Evolutionary conservation across 2,888 invertebrate species (phyloP).

Genomic region (Craniophora ligustri): DNA sequence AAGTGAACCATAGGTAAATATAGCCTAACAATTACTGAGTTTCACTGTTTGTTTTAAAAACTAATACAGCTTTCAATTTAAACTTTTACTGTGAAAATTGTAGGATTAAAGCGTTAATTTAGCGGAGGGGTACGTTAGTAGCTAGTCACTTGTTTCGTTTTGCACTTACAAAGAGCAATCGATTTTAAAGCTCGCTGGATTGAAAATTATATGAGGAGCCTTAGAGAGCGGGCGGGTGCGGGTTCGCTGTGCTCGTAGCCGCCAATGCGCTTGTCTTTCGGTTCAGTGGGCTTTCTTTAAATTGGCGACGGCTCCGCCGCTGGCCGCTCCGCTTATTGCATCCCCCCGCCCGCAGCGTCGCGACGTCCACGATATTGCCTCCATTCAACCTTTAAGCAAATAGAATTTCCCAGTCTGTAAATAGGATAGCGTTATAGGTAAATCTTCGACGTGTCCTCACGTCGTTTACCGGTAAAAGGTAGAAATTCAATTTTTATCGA

Average conservation of each 20-base stretch:
- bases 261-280: slow-evolving; percentile 89
- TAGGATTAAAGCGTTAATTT: slow-evolving; percentile 76
- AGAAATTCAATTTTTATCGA: slow-evolving; percentile 80
- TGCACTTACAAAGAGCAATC: slow-evolving; percentile 87
- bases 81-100: slow-evolving; percentile 61
- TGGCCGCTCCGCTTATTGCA: slow-evolving; percentile 87
- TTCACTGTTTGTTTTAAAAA: slow-evolving; percentile 56
- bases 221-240: slow-evolving; percentile 77
- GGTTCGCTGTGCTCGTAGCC: slow-evolving; percentile 81
- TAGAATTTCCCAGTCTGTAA: slow-evolving; percentile 85
- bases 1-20: slow-evolving; percentile 42
- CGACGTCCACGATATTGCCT: slow-evolving; percentile 87
- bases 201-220: slow-evolving; percentile 88
- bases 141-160: slow-evolving; percentile 76
- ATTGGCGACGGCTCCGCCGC: slow-evolving; percentile 87
- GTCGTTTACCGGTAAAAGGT: slow-evolving; percentile 74
- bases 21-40: slow-evolving; percentile 45
- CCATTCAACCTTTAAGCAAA: slow-evolving; percentile 87
- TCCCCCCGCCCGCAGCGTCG: slow-evolving; percentile 84
- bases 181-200: slow-evolving; percentile 88
- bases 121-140: slow-evolving; percentile 67
- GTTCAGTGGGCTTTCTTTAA: slow-evolving; percentile 89
- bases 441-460: slow-evolving; percentile 75
- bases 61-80: slow-evolving; percentile 57
- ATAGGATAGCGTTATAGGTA: slow-evolving; percentile 83